Evolutionary conservation across 2,113 vertebrate genomes (phyloP), one percentile per base, ranked within the genome.

Genomic region (Uropsilus gracilis): DNA sequence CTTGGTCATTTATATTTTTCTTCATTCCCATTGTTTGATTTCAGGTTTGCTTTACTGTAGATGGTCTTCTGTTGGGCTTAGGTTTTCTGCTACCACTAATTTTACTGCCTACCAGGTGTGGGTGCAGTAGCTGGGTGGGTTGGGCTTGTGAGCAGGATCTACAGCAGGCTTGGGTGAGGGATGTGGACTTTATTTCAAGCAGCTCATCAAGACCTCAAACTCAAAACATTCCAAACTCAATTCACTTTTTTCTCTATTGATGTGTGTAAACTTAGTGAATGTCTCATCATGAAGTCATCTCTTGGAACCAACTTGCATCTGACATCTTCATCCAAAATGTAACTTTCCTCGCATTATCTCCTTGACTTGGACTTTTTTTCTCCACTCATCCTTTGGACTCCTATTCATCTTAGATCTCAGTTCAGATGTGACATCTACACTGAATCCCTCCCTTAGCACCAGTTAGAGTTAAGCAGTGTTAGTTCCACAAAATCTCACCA

Each of bases 131-230:
- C n/a, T n/a, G n/a, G n/a, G n/a, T n/a, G n/a, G n/a, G n/a, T n/a
- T n/a, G n/a, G n/a, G n/a, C n/a, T n/a, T n/a, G n/a, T n/a, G n/a
- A n/a, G n/a, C n/a, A n/a, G n/a, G n/a, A n/a, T n/a, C n/a, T n/a
- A n/a, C n/a, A n/a, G n/a, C n/a, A n/a, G n/a, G n/a, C n/a, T n/a
- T n/a, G n/a, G n/a, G n/a, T n/a, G n/a, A n/a, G n/a, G n/a, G n/a
- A n/a, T n/a, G n/a, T n/a, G n/a, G n/a, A n/a, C n/a, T 82, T 73
- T 37, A 46, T n/a, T 91, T 77, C 28, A 75, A 92, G 59, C 50
- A 7, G 28, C 20, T 10, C 12, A 46, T 10, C 37, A 48, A 1
- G 22, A 53, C 7, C 9, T 88, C 71, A 85, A 61, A 53, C 46
- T 42, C 44, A 42, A 16, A 30, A 72, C 16, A 61, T 55, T 69